Conservation (phyloP, 2,797 vertebrate species). For the Argya squamiceps region DNA sequence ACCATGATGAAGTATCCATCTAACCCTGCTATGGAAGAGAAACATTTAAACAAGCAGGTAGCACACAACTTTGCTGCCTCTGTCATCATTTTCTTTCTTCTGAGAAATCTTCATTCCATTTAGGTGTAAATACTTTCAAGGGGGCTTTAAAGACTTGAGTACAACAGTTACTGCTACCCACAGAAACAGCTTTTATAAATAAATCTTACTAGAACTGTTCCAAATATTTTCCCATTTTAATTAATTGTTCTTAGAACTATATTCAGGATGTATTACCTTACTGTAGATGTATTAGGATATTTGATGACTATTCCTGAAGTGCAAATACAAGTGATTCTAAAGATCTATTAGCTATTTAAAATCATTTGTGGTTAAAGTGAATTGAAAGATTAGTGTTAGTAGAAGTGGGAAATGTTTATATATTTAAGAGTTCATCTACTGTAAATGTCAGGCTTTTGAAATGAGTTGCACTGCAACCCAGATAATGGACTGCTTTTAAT, state of each 20-base stretch:
- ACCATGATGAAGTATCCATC: background rate
- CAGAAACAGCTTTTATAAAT: background rate
- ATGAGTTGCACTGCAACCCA: background rate
- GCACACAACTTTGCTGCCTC: background rate
- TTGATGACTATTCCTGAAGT: background rate
- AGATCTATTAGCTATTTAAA: constrained; percentile 12
- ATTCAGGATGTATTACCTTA: background rate
- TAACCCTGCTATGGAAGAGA: background rate
- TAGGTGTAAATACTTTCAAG: background rate
- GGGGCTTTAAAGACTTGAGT: background rate
- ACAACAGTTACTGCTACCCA: background rate
- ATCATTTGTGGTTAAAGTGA: background rate
- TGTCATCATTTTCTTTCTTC: background rate
- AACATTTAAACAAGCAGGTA: background rate
- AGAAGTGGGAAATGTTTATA: background rate
- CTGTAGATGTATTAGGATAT: background rate
- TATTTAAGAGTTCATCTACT: background rate
- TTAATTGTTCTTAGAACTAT: background rate
- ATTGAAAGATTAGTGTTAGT: background rate
- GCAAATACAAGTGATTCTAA: background rate
- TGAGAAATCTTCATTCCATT: background rate
- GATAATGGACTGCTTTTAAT: constrained; percentile 3
- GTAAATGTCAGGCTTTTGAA: background rate
- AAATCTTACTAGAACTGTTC: background rate
- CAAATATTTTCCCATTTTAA: background rate